Conservation (phyloP, 2,888 invertebrate species). For the Pollenia griseotomentosa region DNA sequence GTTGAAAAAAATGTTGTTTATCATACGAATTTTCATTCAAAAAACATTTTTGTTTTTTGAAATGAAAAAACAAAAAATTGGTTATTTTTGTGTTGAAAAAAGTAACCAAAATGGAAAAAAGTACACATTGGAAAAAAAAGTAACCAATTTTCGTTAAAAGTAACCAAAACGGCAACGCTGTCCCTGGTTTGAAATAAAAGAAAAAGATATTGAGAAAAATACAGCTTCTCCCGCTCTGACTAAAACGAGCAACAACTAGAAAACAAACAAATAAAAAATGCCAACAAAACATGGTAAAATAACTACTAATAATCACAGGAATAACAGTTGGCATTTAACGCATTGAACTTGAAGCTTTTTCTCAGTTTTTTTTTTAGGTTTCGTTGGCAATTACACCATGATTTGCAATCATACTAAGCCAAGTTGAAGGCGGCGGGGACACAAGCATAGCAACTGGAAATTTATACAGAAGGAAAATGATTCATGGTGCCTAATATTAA, state of each 20-base stretch:
- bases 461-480: constrained; percentile 29
- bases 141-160: too few relatives aligned
- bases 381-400: constrained; percentile 57
- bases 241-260: constrained; percentile 6
- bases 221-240: not conserved
- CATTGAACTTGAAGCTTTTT: constrained; percentile 33
- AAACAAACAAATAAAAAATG: not conserved
- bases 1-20: too few relatives aligned
- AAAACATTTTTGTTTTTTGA: too few relatives aligned
- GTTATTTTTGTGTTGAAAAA: too few relatives aligned
- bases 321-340: constrained; percentile 27
- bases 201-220: not conserved
- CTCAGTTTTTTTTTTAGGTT: not conserved
- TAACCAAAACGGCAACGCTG: too few relatives aligned
- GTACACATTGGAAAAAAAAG: too few relatives aligned
- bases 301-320: constrained; percentile 4
- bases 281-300: not conserved
- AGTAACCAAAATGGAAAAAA: too few relatives aligned
- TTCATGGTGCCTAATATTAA: constrained; percentile 48
- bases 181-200: too few relatives aligned
- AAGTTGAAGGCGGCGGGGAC: not conserved
- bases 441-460: constrained; percentile 14
- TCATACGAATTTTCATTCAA: too few relatives aligned
- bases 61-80: too few relatives aligned
- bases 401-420: constrained; percentile 27